Evolutionary conservation across 2,797 vertebrate species (phyloP), one percentile per base, ranked within the genome.

Genomic region (Pseudomugil gertrudae): DNA sequence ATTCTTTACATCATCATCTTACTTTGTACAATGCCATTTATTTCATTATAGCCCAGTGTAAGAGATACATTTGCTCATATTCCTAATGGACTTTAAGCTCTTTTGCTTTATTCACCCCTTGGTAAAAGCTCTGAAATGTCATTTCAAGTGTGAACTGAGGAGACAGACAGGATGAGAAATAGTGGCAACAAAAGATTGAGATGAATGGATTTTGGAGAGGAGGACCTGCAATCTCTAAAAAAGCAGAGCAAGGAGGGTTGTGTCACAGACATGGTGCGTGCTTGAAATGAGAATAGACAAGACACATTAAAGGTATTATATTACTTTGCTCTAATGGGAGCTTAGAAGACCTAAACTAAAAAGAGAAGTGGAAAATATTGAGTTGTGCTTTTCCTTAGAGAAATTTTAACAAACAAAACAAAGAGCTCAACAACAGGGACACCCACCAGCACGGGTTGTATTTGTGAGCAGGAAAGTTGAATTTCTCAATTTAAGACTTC

Each of bases 271-370:
- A 5, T 36, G 38, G 66, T 19, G 43, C 53, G 75, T 66, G 50
- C 73, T 29, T 70, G 70, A 73, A 66, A 71, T 80, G 69, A 60
- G 76, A 81, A 69, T 56, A 66, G 78, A 72, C 70, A 78, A 40
- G 74, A 76, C 75, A 61, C 63, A 76, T 79, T 81, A 66, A 57
- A 40, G 62, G 79, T 63, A 82, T 84, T 78, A 87, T 84, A 80
- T 69, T 82, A 75, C 81, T 80, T 56, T n/a, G 76, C 48, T 36
- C 48, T 67, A 57, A 85, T 35, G 66, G 58, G 72, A 78, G 78
- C 63, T 79, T 73, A 48, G 63, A 72, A 24, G 64, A 78, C 45
- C 43, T 47, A 29, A 51, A 54, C 48, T 48, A 57, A 74, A 66
- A 69, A 61, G 47, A 50, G 43, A 45, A 27, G 11, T 21, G 35